Conservation (phyloP, 2,888 invertebrate genomes). For the Incurvaria masculella region DNA sequence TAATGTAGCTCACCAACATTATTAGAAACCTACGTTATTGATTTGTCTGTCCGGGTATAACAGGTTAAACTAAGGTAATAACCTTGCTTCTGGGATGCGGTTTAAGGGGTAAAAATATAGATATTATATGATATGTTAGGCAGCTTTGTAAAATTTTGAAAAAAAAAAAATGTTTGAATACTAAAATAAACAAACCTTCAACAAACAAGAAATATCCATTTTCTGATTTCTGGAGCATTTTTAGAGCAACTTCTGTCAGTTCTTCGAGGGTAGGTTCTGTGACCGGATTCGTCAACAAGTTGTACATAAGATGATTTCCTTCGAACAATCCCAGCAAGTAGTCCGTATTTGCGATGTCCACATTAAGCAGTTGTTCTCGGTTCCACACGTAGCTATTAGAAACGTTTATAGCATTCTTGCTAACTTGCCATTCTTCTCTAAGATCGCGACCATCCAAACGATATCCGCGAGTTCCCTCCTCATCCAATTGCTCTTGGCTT, state of each 20-base stretch:
- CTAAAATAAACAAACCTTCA: conserved; percentile 46
- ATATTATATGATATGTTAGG: too few species aligned
- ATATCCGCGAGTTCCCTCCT: conserved; percentile 34
- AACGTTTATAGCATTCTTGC: conserved; percentile 18
- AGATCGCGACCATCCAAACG: conserved; percentile 54
- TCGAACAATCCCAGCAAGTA: conserved; percentile 59
- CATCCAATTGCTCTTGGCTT: conserved; percentile 35
- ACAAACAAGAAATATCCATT: conserved; percentile 79
- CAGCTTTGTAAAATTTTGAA: too few species aligned
- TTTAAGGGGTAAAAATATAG: too few species aligned
- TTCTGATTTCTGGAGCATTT: conserved; percentile 58
- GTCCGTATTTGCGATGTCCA: conserved; percentile 38
- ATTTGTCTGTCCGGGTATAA: too few species aligned
- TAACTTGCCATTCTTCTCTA: conserved; percentile 52
- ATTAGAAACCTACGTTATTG: too few species aligned
- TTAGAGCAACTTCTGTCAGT: conserved; percentile 59
- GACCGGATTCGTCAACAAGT: conserved; percentile 41
- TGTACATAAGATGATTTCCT: conserved; percentile 55
- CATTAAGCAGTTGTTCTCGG: conserved; percentile 40
- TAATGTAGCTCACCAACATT: too few species aligned
- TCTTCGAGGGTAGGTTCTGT: conserved; percentile 61
- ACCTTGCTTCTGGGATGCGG: too few species aligned
- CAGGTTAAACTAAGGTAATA: too few species aligned
- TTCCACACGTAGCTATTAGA: conserved; percentile 42
- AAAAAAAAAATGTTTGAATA: conserved; percentile 19